Percentiles rank a stretch among this genome's conserved stretches.
Conservation (phyloP, 1,140 invertebrate genomes). For the Mactra quadrangularis region DNA sequence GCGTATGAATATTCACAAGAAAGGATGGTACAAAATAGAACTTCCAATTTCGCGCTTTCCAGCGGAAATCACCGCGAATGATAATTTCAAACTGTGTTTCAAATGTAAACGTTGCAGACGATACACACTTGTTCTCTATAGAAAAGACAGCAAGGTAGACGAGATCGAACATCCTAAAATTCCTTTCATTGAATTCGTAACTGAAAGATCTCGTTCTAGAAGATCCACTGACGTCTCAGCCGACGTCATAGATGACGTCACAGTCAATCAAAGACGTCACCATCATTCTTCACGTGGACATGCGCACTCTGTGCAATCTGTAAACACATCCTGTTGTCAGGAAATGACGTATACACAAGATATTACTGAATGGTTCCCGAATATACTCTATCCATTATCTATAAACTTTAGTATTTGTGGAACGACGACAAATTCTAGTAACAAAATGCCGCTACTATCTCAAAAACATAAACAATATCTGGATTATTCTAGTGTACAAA, state of each 20-base stretch:
- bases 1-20: constrained; percentile 2
- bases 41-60: constrained; percentile 16
- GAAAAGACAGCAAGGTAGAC: not conserved
- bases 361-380: constrained; percentile 8
- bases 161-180: not conserved
- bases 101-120: constrained; percentile 27
- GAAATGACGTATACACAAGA: constrained; percentile 13
- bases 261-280: constrained; percentile 8
- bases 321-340: not conserved
- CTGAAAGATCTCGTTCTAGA: not conserved
- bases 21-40: constrained; percentile 33
- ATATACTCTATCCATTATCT: constrained; percentile 23
- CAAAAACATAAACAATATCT: not conserved
- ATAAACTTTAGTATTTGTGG: constrained; percentile 15
- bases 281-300: constrained; percentile 1
- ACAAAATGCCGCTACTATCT: constrained; percentile 26
- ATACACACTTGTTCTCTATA: constrained; percentile 13
- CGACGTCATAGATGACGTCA: no score
- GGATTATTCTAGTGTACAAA: not conserved
- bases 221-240: no score
- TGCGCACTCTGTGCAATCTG: not conserved
- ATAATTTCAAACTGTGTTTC: constrained; percentile 21
- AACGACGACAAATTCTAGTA: not conserved
- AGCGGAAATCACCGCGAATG: constrained; percentile 3
- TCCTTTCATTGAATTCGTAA: constrained; percentile 24